Conservation (phyloP, 2,113 vertebrate species). For the Apteryx owenii region DNA sequence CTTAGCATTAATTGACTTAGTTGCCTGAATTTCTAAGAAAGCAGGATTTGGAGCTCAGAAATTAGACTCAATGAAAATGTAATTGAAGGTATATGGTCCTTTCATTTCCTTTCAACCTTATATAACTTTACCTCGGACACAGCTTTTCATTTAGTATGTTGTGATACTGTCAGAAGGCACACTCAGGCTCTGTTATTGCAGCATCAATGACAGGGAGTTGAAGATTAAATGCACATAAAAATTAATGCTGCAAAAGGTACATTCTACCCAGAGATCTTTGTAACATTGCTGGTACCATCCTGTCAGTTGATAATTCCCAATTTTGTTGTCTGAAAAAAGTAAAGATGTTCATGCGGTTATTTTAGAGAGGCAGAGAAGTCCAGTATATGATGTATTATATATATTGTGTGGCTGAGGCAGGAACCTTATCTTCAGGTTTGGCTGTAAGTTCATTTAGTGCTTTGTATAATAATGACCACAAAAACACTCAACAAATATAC, state of each 20-base stretch:
- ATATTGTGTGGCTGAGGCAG: not conserved
- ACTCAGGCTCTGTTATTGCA: not conserved
- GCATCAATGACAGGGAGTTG: not conserved
- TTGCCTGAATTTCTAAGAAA: conserved; percentile 10
- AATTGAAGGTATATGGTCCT: not conserved
- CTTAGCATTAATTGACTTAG: conserved; percentile 2
- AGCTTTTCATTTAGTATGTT: not conserved
- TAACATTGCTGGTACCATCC: not conserved
- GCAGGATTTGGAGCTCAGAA: not conserved
- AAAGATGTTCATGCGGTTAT: not conserved
- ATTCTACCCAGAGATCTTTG: not conserved
- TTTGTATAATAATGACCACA: not conserved
- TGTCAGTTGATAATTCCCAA: not conserved
- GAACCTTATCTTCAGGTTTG: not conserved
- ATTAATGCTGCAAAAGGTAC: not conserved
- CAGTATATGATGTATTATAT: not conserved
- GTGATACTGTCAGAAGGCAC: rapidly evolving
- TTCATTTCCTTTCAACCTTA: not conserved
- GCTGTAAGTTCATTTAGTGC: not conserved
- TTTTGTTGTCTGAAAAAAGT: not conserved
- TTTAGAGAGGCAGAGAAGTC: not conserved
- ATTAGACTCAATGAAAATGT: not conserved
- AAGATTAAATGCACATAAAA: not conserved
- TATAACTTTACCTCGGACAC: not conserved
- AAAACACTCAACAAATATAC: not conserved